A percentile compares a stretch with the other conserved stretches of the same genome.
Evolutionary conservation across 1,140 invertebrate species (phyloP).

Genomic region (Scaptomyza pallida): DNA sequence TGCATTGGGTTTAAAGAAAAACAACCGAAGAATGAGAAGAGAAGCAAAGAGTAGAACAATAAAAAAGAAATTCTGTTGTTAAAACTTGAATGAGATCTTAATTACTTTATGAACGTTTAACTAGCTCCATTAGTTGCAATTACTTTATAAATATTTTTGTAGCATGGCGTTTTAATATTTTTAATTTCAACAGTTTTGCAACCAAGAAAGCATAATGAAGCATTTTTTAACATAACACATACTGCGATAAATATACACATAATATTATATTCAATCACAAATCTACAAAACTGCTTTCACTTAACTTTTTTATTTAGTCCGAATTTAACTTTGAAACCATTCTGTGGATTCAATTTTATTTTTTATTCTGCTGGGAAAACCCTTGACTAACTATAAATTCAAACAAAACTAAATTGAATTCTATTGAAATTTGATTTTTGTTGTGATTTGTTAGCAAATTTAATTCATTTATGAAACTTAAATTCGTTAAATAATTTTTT

Average conservation of each 20-base stretch:
- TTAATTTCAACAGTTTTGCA: conserved; percentile 15
- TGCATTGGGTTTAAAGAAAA: conserved; percentile 12
- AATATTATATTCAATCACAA: no score
- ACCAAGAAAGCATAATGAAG: background rate
- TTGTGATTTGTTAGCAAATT: background rate
- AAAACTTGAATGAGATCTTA: conserved; percentile 46
- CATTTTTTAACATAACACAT: no score
- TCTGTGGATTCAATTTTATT: no score
- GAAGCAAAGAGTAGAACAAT: conserved; percentile 22
- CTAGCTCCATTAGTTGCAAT: conserved; percentile 63
- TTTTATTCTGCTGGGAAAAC: no score
- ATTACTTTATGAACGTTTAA: conserved; percentile 77
- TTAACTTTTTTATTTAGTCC: no score
- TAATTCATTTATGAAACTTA: conserved; percentile 2
- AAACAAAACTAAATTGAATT: no score
- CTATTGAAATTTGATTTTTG: background rate
- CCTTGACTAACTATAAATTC: no score
- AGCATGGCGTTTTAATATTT: conserved; percentile 26
- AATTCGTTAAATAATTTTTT: background rate
- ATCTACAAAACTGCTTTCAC: no score
- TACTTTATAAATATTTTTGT: conserved; percentile 55
- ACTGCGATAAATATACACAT: no score
- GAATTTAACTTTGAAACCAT: no score
- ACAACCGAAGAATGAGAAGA: background rate
- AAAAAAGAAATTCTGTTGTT: conserved; percentile 52